Percentiles rank a stretch among this genome's conserved stretches.
phyloP scores from a whole-genome alignment of 2,113 vertebrate genomes.

The Cryptotis parvus region DNA sequence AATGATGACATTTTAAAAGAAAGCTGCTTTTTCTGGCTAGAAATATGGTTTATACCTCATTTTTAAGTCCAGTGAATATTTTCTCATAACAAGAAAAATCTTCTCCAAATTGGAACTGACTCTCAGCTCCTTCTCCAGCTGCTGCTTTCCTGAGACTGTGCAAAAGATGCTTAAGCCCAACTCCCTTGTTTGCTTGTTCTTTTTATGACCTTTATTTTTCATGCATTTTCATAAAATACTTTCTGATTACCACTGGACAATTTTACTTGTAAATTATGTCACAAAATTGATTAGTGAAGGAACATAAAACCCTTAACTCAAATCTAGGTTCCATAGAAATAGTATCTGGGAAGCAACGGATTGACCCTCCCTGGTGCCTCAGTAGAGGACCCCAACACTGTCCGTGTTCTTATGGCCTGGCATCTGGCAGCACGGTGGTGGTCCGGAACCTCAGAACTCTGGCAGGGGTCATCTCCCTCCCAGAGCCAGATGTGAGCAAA shows the following conservation, averaged over 20 bases:
- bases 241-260: background rate
- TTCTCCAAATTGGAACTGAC: background rate
- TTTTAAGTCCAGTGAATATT: constrained; percentile 45
- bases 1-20: constrained; percentile 65
- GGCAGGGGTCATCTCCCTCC: no score
- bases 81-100: background rate
- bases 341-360: background rate
- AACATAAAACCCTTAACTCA: background rate
- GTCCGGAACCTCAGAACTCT: no score
- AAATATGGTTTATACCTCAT: constrained; percentile 36
- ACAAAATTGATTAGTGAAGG: background rate
- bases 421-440: no score
- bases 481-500: no score
- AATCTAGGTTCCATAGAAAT: background rate
- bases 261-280: background rate
- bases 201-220: background rate
- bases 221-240: background rate
- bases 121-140: background rate
- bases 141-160: background rate
- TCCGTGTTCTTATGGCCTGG: no score
- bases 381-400: no score
- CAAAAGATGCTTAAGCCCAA: background rate
- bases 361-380: background rate
- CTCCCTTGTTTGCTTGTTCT: background rate
- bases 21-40: constrained; percentile 23